Evolutionary conservation across 2,888 invertebrate genomes (phyloP).

Genomic region (Hermaeophaga mercurialis): DNA sequence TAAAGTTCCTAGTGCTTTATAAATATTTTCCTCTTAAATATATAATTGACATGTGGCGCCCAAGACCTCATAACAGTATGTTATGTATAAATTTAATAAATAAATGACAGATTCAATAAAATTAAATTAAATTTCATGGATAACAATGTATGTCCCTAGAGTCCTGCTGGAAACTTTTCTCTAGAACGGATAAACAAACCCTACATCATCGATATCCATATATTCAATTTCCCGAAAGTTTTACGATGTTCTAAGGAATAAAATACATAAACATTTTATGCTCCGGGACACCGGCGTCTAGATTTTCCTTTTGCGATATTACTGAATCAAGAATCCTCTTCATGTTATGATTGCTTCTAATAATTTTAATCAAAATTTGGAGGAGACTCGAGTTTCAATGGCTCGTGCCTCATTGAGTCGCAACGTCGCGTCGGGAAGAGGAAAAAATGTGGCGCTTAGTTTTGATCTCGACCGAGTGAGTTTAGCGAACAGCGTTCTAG

Average conservation of each 20-base stretch:
- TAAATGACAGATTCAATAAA: too few species aligned
- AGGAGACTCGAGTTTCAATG: conserved; percentile 41
- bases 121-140: too few species aligned
- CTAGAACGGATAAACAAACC: conserved; percentile 7
- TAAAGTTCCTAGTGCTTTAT: too few species aligned
- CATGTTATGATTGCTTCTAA: conserved; percentile 46
- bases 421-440: neutral
- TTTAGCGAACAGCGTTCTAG: neutral
- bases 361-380: conserved; percentile 48
- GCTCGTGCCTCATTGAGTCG: conserved; percentile 39
- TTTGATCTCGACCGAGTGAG: neutral
- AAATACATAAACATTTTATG: conserved; percentile 46
- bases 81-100: too few species aligned
- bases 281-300: conserved; percentile 31
- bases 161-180: too few species aligned
- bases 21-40: too few species aligned
- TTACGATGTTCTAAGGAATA: conserved; percentile 1
- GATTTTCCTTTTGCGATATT: conserved; percentile 37
- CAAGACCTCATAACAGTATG: too few species aligned
- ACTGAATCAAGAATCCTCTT: conserved; percentile 43
- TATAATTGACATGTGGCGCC: too few species aligned
- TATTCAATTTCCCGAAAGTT: conserved; percentile 14
- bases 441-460: neutral
- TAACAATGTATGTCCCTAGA: too few species aligned
- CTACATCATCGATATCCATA: conserved; percentile 7